Base-by-base conservation (phyloP, 2,888 invertebrate species). In the Tiliacea aurago region DNA sequence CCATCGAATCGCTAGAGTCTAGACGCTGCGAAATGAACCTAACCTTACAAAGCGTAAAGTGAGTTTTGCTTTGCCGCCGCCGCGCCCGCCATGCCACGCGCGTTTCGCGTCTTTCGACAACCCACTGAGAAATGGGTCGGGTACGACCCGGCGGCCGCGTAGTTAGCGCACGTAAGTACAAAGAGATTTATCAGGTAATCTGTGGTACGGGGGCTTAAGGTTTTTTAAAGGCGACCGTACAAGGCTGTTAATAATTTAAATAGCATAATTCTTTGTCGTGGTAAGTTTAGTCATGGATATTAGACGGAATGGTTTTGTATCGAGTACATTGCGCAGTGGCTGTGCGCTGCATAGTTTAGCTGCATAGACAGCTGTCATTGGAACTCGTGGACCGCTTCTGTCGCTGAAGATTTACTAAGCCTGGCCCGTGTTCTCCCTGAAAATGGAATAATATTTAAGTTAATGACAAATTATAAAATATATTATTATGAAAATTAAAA, bases 391-490 rank as follows among this genome's bases (percentile, higher is more conserved):
- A 85, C 9, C 92, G 87, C 63, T 91, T 92, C 72, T 91, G 92
- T 9, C 94, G 89, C 0, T 92, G 90, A 2, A 95, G 84, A 0
- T 92, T 94, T 28, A 95, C 94, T 23, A 91, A 86, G 0, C 92
- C 90, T 3, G 91, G 91, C 0, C 92, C 91, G 10, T 89, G 85
- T 55, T 95, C 95, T 0, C 95, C 95, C 95, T 95, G 92, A 0
- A 87, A 87, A 72, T 23, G 0, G 4, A 80, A 67, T 9, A 65
- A 20, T 4, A 18, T 23, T 37, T n/a, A 10, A 10, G 3, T 66
- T 66, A 47, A 1, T 37, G 10, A 4, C 4, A 33, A 56, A 45
- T 45, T 4, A 37, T 59, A n/a, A 43, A 47, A 33, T 56, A n/a
- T n/a, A n/a, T n/a, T n/a, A 11, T 18, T 53, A 23, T 23, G 7